Percentiles rank a stretch among this genome's conserved stretches.
These are phyloP conservation scores for Myiotriccus ornatus DNA, from an alignment of 2,797 vertebrate genomes.

Conservation along the genomic window DNA sequence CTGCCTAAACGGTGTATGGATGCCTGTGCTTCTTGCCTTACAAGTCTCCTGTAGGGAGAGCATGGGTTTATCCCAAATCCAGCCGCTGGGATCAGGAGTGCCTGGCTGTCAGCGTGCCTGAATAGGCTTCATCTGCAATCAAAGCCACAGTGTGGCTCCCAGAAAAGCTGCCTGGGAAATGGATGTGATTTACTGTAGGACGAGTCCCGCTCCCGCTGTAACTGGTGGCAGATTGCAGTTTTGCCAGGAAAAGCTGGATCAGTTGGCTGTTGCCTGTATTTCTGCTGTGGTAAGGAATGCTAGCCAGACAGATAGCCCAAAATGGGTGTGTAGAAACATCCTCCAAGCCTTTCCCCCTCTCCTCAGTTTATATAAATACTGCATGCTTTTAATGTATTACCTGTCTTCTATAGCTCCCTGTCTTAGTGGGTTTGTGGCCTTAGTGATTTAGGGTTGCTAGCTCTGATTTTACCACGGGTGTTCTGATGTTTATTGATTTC, in stretches of 20 bases:
- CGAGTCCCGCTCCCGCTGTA: fast-evolving
- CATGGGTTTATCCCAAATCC: not conserved
- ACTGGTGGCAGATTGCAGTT: not conserved
- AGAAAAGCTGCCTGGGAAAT: not conserved
- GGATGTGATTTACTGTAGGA: not conserved
- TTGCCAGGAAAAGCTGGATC: not conserved
- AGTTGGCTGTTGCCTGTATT: not conserved
- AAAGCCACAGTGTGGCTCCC: constrained; percentile 3
- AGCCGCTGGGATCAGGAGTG: fast-evolving
- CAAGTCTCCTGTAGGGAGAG: not conserved
- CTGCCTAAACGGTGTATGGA: not conserved
- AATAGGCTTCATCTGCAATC: constrained; percentile 23
- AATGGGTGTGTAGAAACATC: not conserved
- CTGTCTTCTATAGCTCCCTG: not conserved
- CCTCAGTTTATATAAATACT: not conserved
- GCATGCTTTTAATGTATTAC: not conserved
- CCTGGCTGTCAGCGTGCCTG: not conserved
- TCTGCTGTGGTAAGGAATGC: not conserved
- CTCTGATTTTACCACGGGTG: not conserved
- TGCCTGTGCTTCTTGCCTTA: not conserved
- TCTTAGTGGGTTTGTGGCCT: not conserved
- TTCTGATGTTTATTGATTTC: not conserved
- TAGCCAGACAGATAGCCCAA: not conserved
- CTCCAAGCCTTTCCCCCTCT: fast-evolving
- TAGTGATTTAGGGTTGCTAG: not conserved